phyloP scores from a whole-genome alignment of 2,797 vertebrate genomes.

The Pagetopsis macropterus region DNA sequence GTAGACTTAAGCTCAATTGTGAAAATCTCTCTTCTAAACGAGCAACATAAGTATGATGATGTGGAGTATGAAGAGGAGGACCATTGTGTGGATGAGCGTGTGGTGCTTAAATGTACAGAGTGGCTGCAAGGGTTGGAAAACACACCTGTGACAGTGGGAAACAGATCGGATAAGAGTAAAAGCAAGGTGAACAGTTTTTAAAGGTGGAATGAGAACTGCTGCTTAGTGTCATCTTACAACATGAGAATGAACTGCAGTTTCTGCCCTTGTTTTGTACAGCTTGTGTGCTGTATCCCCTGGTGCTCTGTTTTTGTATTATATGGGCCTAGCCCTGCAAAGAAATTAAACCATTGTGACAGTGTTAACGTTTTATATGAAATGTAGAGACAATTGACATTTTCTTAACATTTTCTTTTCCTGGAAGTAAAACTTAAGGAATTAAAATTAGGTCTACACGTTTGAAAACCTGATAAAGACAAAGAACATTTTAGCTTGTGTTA shows the following conservation, averaged over 20 bases:
- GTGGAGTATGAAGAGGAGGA: conserved; percentile 87
- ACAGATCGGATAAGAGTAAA: conserved; percentile 26
- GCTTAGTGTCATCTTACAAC: not conserved
- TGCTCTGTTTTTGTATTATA: not conserved
- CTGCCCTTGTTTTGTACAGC: not conserved
- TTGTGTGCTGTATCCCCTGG: not conserved
- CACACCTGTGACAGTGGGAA: conserved; percentile 61
- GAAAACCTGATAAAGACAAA: no score
- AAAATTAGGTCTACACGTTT: no score
- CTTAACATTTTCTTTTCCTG: not conserved
- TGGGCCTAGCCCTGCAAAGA: not conserved
- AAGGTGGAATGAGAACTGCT: conserved; percentile 1
- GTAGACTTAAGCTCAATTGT: conserved; percentile 76
- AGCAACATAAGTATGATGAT: conserved; percentile 88
- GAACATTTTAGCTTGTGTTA: not conserved
- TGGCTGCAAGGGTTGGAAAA: conserved; percentile 90
- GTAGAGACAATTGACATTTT: not conserved
- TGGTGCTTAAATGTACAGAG: conserved; percentile 88
- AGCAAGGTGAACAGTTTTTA: conserved; percentile 54
- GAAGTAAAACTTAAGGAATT: not conserved
- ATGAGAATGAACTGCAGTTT: not conserved
- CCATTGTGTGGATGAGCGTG: conserved; percentile 75
- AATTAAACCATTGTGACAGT: not conserved
- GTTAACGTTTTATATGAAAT: conserved; percentile 1
- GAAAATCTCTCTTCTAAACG: conserved; percentile 88